phyloP scores from a whole-genome alignment of 2,797 vertebrate species.

The Limnodromus scolopaceus region DNA sequence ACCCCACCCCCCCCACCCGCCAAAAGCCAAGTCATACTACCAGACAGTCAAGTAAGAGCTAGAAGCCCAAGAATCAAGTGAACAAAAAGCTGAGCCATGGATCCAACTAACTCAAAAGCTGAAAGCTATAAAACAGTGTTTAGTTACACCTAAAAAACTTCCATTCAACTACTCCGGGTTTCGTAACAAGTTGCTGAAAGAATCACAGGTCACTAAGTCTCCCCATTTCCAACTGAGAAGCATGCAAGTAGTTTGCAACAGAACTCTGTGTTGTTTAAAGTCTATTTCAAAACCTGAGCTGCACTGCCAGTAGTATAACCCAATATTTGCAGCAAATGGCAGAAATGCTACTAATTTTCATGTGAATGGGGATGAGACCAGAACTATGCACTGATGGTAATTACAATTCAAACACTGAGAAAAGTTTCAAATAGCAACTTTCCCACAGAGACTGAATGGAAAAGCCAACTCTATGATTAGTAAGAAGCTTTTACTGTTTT shows the following conservation, averaged over 20 bases:
- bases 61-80: not conserved
- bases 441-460: conserved; percentile 54
- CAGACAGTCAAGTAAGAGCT: not conserved
- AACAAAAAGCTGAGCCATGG: not conserved
- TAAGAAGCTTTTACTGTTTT: conserved; percentile 44
- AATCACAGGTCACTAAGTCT: not conserved
- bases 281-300: not conserved
- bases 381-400: not conserved
- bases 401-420: conserved; percentile 24
- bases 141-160: not conserved
- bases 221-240: not conserved
- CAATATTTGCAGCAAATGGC: not conserved
- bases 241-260: not conserved
- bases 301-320: not conserved
- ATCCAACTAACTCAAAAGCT: not conserved
- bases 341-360: not conserved
- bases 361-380: not conserved
- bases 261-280: not conserved
- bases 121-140: not conserved
- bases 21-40: not conserved
- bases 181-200: not conserved
- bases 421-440: conserved; percentile 50
- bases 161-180: not conserved
- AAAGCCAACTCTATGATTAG: conserved; percentile 42
- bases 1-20: too few species aligned